Evolutionary conservation across 2,888 invertebrate genomes (phyloP).

Genomic region (Acrobasis consociella): DNA sequence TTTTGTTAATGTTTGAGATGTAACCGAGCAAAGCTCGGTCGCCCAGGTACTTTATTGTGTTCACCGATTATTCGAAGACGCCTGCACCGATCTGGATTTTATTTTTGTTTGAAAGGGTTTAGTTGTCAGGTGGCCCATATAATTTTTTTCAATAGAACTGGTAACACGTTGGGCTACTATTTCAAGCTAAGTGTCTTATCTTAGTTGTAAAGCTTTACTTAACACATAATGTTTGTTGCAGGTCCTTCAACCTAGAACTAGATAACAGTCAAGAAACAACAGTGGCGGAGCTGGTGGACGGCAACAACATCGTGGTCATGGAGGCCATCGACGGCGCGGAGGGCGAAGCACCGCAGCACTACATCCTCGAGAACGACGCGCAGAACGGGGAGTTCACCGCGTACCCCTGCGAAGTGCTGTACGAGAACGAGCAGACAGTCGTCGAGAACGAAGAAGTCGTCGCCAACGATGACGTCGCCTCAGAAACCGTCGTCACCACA

Average conservation of each 20-base stretch:
- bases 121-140: too few relatives aligned
- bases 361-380: constrained; percentile 4
- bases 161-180: too few relatives aligned
- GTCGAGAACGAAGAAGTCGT: constrained; percentile 2
- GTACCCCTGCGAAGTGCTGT: constrained; percentile 6
- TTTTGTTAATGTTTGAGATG: too few relatives aligned
- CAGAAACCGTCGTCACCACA: neutral
- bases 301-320: constrained; percentile 10
- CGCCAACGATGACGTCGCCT: neutral
- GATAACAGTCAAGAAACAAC: constrained; percentile 1
- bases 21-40: too few relatives aligned
- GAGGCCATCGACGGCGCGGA: constrained; percentile 10
- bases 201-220: neutral
- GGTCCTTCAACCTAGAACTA: neutral
- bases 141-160: too few relatives aligned
- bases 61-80: too few relatives aligned
- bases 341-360: neutral
- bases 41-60: too few relatives aligned
- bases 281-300: constrained; percentile 10
- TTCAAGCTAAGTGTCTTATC: too few relatives aligned
- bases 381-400: constrained; percentile 11
- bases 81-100: too few relatives aligned
- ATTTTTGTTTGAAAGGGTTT: too few relatives aligned
- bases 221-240: neutral
- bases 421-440: constrained; percentile 11